Base-by-base conservation (phyloP, 1,140 invertebrate species). In the Trachymyrmex septentrionalis region DNA sequence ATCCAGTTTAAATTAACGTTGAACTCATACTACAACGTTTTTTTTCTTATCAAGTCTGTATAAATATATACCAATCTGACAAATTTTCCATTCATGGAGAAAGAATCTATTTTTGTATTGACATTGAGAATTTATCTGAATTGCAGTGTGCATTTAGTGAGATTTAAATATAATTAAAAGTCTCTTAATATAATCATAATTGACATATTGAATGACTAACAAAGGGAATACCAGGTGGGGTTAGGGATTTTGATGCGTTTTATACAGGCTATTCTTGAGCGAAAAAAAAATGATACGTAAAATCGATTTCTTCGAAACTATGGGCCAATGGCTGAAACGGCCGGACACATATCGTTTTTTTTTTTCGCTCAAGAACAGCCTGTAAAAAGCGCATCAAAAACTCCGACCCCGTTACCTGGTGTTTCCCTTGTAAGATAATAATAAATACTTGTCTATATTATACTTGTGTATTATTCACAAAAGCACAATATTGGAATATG, bases 1-100 rank as follows among this genome's bases (percentile, higher is more conserved):
- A n/a, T n/a, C n/a, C 5, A 85, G 14, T 76, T 1, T 48, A 44
- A 76, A 53, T 55, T 10, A 77, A 82, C 50, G 24, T 71, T 38
- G 59, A 66, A 19, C 67, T 48, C 9, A 3, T 59, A 34, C 21
- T 30, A 63, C 1, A 50, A 14, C 1, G 1, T 57, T 57, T 57
- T 19, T 73, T 69, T 71, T 55, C 61, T 88, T 61, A 71, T 84
- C 34, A 44, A 69, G n/a, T 21, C 48, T 69, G 14, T 89, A 88
- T 53, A 89, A 89, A 89, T 89, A 88, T 86, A 88, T 80, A 88
- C 53, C n/a, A 86, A 86, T 89, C 21, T 80, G 67, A 44, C 19
- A 69, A 78, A 75, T 88, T 81, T 75, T 75, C n/a, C 53, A 73
- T 55, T 48, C 30, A 27, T n/a, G 4, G 21, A 57, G 21, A 72